Base-by-base conservation (phyloP, 2,113 vertebrate genomes). In the Microtus oregoni region DNA sequence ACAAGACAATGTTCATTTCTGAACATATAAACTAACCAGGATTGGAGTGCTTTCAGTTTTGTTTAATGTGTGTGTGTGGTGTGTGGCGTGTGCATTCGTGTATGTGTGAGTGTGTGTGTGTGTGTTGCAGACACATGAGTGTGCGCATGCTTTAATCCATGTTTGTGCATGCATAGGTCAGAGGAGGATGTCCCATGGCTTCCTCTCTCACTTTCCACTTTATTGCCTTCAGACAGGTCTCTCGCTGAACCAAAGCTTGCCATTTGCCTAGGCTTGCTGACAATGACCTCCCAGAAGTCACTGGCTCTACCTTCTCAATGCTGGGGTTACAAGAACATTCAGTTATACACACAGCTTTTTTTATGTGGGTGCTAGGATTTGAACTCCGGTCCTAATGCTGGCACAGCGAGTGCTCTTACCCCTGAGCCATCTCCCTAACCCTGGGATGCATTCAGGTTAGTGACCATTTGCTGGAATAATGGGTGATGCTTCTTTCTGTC, bases 1-100 rank as follows among this genome's bases (percentile, higher is more conserved):
- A 90, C 82, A 94, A 79, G 38, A 81, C 82, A 90, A 93, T n/a
- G 28, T 55, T 1, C 22, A 89, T 55, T 95, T 96, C 77, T 85
- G 58, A 61, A 94, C 6, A 95, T 47, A 78, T 38, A 90, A 65
- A 55, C 87, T 86, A 44, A 82, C 17, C 32, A 15, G 20, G 67
- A 78, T 24, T 67, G 15, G 76, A 82, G 76, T 14, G 15, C 22
- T 38, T 95, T 92, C 52, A 50, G 44, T 44, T 63, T 65, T 83
- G 55, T 63, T 61, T 65, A 30, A 44, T 65, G 26, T 30, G 4
- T n/a, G 32, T 26, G 1, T 81, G 35, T 81, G 70, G n/a, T 73
- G 7, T 73, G 20, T 38, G n/a, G n/a, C 2, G 38, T 75, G 38
- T 24, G 22, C 4, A 12, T 41, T 8, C 3, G 0, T 35, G 7